Evolutionary conservation across 2,888 invertebrate species (phyloP).

Genomic region (Eudemis profundana): DNA sequence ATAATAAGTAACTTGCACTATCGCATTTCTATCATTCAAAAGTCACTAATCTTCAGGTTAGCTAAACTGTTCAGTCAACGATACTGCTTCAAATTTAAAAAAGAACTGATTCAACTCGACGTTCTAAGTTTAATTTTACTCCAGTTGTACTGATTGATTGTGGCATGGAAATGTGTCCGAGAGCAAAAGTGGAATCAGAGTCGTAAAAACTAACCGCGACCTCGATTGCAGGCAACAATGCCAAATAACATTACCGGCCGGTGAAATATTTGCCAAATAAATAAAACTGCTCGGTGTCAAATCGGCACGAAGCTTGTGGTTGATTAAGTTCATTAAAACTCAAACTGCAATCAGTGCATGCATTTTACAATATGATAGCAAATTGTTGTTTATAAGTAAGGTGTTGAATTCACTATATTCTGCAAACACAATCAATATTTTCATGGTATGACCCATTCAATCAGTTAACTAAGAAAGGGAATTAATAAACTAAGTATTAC

Average conservation of each 20-base stretch:
- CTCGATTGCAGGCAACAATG: conserved; percentile 42
- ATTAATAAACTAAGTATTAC: too few relatives aligned
- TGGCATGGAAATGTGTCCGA: conserved; percentile 15
- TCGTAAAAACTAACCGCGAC: conserved; percentile 51
- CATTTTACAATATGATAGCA: not conserved
- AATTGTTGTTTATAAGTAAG: not conserved
- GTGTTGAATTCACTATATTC: not conserved
- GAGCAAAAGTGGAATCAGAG: conserved; percentile 46
- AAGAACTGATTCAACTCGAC: too few relatives aligned
- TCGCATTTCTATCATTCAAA: too few relatives aligned
- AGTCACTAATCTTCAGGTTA: too few relatives aligned
- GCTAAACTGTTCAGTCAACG: too few relatives aligned
- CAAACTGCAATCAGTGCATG: conserved; percentile 1
- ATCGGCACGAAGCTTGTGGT: not conserved
- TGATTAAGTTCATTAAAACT: conserved; percentile 25
- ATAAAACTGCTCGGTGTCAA: conserved; percentile 42
- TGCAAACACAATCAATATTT: not conserved
- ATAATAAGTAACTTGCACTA: not conserved
- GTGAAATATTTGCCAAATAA: conserved; percentile 51
- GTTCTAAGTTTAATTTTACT: too few relatives aligned
- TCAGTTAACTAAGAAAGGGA: too few relatives aligned
- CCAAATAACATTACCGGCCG: conserved; percentile 46
- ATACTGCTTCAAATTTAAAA: too few relatives aligned
- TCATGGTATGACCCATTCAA: too few relatives aligned
- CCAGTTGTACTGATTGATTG: too few relatives aligned